Evolutionary conservation across 2,113 vertebrate species (phyloP).

Genomic region (Lophotis ruficrista): DNA sequence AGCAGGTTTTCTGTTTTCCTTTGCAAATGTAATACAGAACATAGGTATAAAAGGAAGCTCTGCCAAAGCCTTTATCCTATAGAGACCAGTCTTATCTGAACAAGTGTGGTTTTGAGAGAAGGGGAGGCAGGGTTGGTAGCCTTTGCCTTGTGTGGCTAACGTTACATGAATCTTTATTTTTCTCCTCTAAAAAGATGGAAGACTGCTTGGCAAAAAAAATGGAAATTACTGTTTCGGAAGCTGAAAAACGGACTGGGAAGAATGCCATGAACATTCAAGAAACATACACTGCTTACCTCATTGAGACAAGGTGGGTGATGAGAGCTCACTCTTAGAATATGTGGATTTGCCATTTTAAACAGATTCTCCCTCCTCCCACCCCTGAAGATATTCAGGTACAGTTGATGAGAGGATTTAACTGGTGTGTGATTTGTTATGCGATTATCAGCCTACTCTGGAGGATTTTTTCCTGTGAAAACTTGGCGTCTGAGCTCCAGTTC

Average conservation of each 20-base stretch:
- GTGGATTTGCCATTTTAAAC: neutral
- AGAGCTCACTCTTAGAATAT: neutral
- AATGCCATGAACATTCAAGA: conserved; percentile 94
- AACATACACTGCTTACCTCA: conserved; percentile 93
- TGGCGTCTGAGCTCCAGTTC: neutral
- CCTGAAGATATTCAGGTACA: neutral
- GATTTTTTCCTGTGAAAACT: neutral
- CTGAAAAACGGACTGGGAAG: conserved; percentile 91
- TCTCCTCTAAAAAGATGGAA: conserved; percentile 78
- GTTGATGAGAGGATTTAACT: neutral
- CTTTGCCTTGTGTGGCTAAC: neutral
- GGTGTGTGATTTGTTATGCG: neutral
- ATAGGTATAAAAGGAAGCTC: neutral
- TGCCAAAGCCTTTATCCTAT: neutral
- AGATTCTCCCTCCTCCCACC: neutral
- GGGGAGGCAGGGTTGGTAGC: neutral
- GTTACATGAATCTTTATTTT: conserved; percentile 20
- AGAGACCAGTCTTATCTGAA: neutral
- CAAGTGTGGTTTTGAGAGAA: neutral
- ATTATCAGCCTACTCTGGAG: neutral
- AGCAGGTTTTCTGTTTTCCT: neutral
- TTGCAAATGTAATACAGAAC: neutral
- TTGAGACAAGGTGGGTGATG: conserved; percentile 87
- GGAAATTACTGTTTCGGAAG: conserved; percentile 93
- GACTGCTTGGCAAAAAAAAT: conserved; percentile 84